phyloP scores from a whole-genome alignment of 2,113 vertebrate species.

The Poicephalus gulielmi region DNA sequence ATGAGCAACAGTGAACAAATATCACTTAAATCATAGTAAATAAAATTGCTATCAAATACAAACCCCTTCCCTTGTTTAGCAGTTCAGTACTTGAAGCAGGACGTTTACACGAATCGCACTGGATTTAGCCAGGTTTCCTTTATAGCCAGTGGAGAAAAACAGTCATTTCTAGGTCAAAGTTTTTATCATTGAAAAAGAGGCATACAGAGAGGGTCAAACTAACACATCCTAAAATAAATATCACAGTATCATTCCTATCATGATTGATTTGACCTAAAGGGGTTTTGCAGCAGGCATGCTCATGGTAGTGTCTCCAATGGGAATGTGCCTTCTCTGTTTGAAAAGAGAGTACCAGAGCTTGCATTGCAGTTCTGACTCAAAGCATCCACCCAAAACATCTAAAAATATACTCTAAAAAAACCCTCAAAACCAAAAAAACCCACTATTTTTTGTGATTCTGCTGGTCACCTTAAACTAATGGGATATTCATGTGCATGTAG shows the following conservation, averaged over 20 bases:
- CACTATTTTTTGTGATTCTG: background rate
- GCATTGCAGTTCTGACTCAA: background rate
- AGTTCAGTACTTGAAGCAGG: background rate
- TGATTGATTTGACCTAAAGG: background rate
- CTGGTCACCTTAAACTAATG: accelerated
- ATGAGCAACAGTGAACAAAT: background rate
- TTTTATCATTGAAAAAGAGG: background rate
- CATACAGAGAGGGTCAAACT: background rate
- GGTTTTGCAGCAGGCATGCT: background rate
- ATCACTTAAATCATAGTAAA: background rate
- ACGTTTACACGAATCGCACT: background rate
- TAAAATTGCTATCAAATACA: background rate
- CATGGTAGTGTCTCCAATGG: background rate
- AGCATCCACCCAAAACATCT: background rate
- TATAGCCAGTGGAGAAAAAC: background rate
- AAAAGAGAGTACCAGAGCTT: background rate
- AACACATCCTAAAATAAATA: background rate
- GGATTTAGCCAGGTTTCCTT: background rate
- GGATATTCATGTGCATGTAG: background rate
- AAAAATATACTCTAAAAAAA: background rate
- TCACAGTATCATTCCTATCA: background rate
- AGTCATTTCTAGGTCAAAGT: background rate
- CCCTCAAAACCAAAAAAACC: background rate
- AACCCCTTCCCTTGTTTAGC: background rate
- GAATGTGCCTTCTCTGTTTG: background rate